phyloP scores from a whole-genome alignment of 1,140 invertebrate genomes.

The Panagrolaimus sp. region DNA sequence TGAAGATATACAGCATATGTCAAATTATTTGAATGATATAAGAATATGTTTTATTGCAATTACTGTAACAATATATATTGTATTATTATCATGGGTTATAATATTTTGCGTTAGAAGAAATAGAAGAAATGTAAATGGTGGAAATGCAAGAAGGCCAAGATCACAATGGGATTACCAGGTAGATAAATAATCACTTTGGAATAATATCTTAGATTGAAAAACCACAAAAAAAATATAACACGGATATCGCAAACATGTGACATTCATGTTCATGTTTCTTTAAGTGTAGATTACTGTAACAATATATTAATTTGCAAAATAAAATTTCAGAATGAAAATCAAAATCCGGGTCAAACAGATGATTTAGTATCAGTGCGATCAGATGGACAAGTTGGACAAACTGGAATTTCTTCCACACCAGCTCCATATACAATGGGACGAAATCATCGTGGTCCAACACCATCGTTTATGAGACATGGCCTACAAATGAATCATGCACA shows the following conservation, averaged over 20 bases:
- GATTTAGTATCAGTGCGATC: conserved; percentile 11
- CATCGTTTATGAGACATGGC: conserved; percentile 7
- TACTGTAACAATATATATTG: conserved; percentile 11
- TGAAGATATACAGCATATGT: conserved; percentile 48
- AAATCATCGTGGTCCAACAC: conserved; percentile 6
- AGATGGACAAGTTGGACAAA: background rate
- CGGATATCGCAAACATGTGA: background rate
- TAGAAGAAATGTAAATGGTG: conserved; percentile 1
- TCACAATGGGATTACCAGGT: conserved; percentile 14
- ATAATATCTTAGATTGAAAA: too few relatives aligned
- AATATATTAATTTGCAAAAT: background rate
- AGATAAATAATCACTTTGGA: background rate
- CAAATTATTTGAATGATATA: conserved; percentile 46
- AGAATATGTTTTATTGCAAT: conserved; percentile 40
- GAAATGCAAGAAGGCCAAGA: background rate
- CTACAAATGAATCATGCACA: background rate
- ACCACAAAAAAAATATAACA: background rate
- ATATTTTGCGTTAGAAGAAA: conserved; percentile 14
- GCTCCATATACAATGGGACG: conserved; percentile 4
- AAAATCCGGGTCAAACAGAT: conserved; percentile 14
- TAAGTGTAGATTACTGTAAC: background rate
- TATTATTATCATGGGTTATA: background rate
- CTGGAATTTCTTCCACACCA: background rate
- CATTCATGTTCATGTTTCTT: background rate
- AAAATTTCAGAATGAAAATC: conserved; percentile 6